Evolutionary conservation across 2,797 vertebrate genomes (phyloP).

Genomic region (Anas bahamensis): DNA sequence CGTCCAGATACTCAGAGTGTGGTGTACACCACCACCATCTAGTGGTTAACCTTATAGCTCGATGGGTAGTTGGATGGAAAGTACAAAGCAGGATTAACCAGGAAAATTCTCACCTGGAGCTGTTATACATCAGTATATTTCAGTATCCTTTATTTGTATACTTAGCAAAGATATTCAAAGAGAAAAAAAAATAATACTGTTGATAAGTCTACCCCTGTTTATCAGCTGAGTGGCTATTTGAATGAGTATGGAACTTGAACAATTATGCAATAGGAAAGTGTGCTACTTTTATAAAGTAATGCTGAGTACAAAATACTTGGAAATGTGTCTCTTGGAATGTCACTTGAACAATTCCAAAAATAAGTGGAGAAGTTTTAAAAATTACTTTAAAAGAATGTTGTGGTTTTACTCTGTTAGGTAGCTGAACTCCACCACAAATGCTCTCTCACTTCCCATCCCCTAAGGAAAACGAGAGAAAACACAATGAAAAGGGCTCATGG

Average conservation of each 20-base stretch:
- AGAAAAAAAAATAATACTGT: neutral
- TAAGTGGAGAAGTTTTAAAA: neutral
- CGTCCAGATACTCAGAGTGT: rapidly evolving
- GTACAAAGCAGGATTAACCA: neutral
- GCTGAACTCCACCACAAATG: too few species aligned
- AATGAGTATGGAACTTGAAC: neutral
- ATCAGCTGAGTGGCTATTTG: neutral
- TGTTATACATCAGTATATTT: neutral
- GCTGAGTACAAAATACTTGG: neutral
- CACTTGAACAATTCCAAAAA: neutral
- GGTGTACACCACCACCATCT: conserved; percentile 42
- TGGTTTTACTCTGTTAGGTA: too few species aligned
- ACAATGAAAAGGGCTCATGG: too few species aligned
- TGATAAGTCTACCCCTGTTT: neutral
- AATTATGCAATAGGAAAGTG: neutral
- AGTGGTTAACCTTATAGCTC: neutral
- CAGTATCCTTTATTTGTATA: neutral
- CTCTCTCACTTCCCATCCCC: too few species aligned
- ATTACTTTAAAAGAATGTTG: neutral
- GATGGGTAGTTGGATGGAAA: neutral
- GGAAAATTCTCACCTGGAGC: neutral
- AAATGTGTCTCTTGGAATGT: neutral
- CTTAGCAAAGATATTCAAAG: neutral
- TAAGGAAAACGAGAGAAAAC: too few species aligned
- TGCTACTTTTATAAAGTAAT: neutral